Evolutionary conservation across 2,113 vertebrate genomes (phyloP).

Genomic region (Haemorhous mexicanus): DNA sequence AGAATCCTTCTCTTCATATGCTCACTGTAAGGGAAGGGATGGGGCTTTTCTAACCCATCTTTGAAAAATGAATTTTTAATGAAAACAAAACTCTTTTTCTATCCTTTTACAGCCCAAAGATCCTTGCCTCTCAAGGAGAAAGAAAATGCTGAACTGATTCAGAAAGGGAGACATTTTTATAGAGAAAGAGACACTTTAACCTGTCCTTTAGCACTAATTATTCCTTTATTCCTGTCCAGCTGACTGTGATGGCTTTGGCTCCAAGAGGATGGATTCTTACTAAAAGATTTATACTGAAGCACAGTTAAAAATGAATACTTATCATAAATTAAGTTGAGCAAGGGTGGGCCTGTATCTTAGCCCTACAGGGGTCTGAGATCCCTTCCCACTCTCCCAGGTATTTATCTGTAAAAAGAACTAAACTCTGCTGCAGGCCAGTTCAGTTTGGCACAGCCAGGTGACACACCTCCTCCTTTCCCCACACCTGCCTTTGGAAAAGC

Average conservation of each 20-base stretch:
- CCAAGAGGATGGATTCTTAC: neutral
- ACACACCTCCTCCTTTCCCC: neutral
- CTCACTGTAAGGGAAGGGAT: neutral
- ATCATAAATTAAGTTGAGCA: neutral
- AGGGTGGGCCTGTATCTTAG: neutral
- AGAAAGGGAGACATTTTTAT: neutral
- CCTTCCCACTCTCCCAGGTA: neutral
- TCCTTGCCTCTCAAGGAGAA: neutral
- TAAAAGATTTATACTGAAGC: neutral
- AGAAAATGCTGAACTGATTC: neutral
- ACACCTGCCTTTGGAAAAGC: neutral
- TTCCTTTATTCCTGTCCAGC: neutral
- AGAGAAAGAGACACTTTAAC: neutral
- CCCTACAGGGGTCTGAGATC: neutral
- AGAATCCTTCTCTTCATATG: neutral
- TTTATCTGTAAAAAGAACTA: neutral
- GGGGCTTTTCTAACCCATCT: neutral
- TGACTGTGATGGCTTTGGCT: neutral
- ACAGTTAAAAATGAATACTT: neutral
- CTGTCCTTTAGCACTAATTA: neutral
- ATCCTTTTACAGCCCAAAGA: neutral
- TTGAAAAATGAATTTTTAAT: neutral
- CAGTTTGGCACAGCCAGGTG: neutral
- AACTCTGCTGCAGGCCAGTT: neutral
- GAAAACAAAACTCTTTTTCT: constrained; percentile 20